Evolutionary conservation across 2,797 vertebrate genomes (phyloP), one percentile per base, ranked within the genome.

Genomic region (Amphiprion clarkii): DNA sequence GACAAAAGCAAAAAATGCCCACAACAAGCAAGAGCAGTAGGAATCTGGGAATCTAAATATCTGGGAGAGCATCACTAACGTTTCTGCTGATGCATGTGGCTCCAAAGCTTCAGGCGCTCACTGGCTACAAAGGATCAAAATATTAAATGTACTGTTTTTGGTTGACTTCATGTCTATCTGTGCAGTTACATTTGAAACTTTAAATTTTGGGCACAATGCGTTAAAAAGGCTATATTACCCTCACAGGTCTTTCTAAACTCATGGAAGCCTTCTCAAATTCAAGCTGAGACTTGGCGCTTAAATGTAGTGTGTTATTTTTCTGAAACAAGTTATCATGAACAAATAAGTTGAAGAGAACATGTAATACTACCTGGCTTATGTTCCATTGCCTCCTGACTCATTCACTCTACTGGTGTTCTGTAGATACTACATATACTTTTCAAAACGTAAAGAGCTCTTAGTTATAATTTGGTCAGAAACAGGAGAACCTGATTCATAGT

Each of bases 401-500:
- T 31, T 31, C 31, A 31, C 31, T 31, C 31, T 7, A 31, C 31
- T 36, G 33, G 33, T 7, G 33, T 7, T 36, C 33, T 36, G 8
- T 7, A 36, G 33, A 36, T 10, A 36, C 33, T 36, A 8, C 7
- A 36, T 6, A 7, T 8, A 2, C 7, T 36, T 1, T 36, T 36
- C 7, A 7, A 8, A 36, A 6, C 8, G 6, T 12, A 42, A 42
- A 2, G 12, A 42, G 11, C 40, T 12, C 12, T 42, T 2, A 42
- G 11, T 13, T 42, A 42, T 42, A 12, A 42, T 14, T 42, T 14
- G 40, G 40, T 42, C 40, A 42, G 13, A 42, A 14, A 42, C 12
- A 42, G 40, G 55, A 57, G 31, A 6, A n/a, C 14, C 69, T 76
- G 29, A 56, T 65, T 59, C 73, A 69, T 66, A 68, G 64, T 64